phyloP scores from a whole-genome alignment of 2,113 vertebrate genomes.

The Bolborhynchus lineola region DNA sequence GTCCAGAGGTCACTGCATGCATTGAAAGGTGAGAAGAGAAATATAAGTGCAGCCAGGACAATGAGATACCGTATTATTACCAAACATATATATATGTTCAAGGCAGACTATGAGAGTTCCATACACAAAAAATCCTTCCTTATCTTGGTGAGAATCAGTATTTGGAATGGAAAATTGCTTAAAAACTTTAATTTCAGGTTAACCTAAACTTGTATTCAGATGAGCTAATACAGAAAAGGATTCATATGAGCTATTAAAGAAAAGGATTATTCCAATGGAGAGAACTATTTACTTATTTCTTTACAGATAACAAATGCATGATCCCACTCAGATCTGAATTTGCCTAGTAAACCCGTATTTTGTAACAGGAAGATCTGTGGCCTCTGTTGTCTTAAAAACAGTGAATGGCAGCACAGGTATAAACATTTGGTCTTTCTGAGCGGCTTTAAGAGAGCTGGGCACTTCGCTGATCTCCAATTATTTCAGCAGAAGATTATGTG shows the following conservation, averaged over 20 bases:
- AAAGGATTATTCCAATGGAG: neutral
- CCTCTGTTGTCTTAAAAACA: neutral
- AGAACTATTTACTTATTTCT: neutral
- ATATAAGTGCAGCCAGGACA: neutral
- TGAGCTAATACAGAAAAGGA: neutral
- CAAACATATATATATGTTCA: neutral
- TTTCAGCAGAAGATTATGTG: neutral
- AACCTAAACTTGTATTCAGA: neutral
- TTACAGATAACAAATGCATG: neutral
- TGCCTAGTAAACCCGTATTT: neutral
- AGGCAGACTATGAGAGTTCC: neutral
- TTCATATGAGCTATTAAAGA: neutral
- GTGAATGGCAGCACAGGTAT: neutral
- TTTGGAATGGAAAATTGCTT: neutral
- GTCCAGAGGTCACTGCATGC: neutral
- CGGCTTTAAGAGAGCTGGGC: neutral
- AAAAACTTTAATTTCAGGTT: neutral
- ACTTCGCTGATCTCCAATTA: neutral
- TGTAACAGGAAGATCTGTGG: neutral
- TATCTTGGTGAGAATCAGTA: neutral
- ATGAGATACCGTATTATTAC: neutral
- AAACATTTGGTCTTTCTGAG: neutral
- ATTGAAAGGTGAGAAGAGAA: neutral
- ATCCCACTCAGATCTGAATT: neutral
- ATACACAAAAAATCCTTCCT: neutral